phyloP scores from a whole-genome alignment of 2,113 vertebrate genomes.

The Chlamydotis undulata region DNA sequence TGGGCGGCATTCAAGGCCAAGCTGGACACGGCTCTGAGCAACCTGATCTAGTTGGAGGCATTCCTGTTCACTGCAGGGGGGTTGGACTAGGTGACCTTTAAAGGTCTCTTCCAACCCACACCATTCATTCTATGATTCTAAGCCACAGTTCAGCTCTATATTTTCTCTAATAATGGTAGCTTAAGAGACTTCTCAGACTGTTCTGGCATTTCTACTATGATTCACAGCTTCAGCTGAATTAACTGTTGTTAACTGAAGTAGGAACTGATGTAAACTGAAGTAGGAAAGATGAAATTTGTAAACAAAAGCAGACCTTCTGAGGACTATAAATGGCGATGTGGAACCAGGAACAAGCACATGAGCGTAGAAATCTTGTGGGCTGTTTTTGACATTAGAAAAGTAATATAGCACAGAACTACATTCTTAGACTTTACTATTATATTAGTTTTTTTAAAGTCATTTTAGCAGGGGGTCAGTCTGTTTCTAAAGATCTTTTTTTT shows the following conservation, averaged over 20 bases:
- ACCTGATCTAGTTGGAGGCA: no score
- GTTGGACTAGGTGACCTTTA: no score
- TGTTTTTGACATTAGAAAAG: not conserved
- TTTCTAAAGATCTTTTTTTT: not conserved
- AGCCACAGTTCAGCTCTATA: not conserved
- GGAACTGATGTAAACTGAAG: not conserved
- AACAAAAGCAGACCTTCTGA: not conserved
- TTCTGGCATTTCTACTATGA: not conserved
- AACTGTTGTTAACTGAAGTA: not conserved
- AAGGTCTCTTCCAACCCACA: no score
- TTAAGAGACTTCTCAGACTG: not conserved
- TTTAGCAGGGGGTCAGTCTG: not conserved
- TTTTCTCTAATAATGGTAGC: not conserved
- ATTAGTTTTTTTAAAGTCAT: not conserved
- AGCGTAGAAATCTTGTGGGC: not conserved
- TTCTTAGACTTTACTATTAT: not conserved
- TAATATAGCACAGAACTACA: not conserved
- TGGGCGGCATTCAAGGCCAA: no score
- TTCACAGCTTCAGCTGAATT: not conserved
- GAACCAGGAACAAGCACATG: not conserved
- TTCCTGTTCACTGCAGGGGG: no score
- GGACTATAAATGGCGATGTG: not conserved
- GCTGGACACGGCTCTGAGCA: no score
- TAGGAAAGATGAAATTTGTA: not conserved
- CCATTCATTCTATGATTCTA: no score